Conservation (phyloP, 2,888 invertebrate species). For the Coremacera marginata region DNA sequence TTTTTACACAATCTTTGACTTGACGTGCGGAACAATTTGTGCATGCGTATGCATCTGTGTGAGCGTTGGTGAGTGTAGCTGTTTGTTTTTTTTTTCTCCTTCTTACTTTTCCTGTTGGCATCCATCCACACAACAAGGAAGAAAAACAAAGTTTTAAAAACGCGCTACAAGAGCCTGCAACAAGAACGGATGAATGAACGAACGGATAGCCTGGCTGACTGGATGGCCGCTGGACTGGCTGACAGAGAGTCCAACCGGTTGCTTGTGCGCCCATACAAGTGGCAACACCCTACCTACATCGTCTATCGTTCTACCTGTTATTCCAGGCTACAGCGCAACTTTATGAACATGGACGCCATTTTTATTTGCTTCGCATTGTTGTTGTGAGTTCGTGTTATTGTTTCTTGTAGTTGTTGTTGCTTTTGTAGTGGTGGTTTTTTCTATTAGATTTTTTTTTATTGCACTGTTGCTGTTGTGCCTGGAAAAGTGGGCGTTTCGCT, state of each 20-base stretch:
- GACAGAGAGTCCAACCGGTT: not conserved
- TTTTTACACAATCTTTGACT: slow-evolving; percentile 15
- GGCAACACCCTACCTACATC: not conserved
- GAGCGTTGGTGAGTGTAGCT: not conserved
- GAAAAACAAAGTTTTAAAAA: not conserved
- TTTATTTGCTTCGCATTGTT: slow-evolving; percentile 34
- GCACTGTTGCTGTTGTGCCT: not conserved
- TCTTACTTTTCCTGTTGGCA: not conserved
- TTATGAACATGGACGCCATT: slow-evolving; percentile 41
- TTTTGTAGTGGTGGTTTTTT: not conserved
- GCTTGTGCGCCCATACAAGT: not conserved
- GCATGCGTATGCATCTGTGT: not conserved
- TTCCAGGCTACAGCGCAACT: slow-evolving; percentile 1
- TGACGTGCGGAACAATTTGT: slow-evolving; percentile 19
- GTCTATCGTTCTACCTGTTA: not conserved
- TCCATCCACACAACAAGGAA: not conserved
- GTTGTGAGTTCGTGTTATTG: not conserved
- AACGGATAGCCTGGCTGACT: not conserved
- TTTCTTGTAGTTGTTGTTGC: slow-evolving; percentile 13
- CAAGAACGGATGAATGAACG: not conserved
- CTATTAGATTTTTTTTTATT: not conserved
- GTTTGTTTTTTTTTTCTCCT: not conserved
- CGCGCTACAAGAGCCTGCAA: not conserved
- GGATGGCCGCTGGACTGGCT: not conserved
- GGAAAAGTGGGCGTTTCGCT: slow-evolving; percentile 43